Evolutionary conservation across 2,797 vertebrate species (phyloP).

Genomic region (Danionella dracula): DNA sequence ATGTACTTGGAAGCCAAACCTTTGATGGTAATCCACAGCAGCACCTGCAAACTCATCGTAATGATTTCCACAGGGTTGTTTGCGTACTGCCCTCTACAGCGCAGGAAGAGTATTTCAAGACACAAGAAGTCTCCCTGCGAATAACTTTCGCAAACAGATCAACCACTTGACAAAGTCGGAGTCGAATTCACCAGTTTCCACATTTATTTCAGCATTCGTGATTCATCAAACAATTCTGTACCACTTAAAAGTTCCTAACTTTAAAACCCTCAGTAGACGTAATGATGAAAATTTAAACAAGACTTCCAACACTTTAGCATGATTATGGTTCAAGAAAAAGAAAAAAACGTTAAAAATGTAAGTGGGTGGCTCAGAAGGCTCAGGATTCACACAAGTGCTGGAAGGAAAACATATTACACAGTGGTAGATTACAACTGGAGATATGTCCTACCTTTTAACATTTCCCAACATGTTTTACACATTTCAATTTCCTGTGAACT

Average conservation of each 20-base stretch:
- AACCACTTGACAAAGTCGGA: too few species aligned
- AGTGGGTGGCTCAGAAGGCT: background rate
- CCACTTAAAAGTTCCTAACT: constrained; percentile 56
- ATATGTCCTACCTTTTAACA: constrained; percentile 3
- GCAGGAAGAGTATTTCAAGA: too few species aligned
- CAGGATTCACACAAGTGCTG: constrained; percentile 16
- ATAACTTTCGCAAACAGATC: too few species aligned
- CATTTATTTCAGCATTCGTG: constrained; percentile 74
- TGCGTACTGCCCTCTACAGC: too few species aligned
- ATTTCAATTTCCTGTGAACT: background rate
- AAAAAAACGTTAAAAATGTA: background rate
- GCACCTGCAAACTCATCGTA: too few species aligned
- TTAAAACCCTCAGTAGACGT: constrained; percentile 58
- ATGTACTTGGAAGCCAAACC: too few species aligned
- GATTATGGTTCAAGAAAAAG: constrained; percentile 8
- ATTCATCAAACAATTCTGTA: constrained; percentile 65
- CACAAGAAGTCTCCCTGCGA: too few species aligned
- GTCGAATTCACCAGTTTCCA: constrained; percentile 46
- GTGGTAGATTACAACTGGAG: background rate
- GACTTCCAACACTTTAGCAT: constrained; percentile 35
- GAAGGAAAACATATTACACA: constrained; percentile 7
- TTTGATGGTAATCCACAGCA: too few species aligned
- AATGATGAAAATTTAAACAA: constrained; percentile 57
- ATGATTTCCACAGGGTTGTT: too few species aligned
- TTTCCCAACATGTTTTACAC: background rate